Evolutionary conservation across 2,888 invertebrate species (phyloP), one percentile per base, ranked within the genome.

Genomic region (Theodoxus fluviatilis): DNA sequence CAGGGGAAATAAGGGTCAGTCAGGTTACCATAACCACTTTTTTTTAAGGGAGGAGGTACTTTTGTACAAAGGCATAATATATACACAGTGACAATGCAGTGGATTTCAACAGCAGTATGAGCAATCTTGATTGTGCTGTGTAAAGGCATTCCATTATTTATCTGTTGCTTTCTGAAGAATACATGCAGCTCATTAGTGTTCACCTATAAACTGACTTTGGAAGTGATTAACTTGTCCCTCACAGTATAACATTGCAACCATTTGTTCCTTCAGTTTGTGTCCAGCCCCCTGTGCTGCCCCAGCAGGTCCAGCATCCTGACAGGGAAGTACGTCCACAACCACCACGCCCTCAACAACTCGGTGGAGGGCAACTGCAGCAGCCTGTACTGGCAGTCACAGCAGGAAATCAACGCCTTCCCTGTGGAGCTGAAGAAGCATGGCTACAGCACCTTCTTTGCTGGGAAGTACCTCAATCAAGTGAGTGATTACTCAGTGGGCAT

Each of bases 391-490:
- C 91, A 91, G 79, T 83, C 87, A 18, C 83, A 85, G 4, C 86
- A 89, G 4, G 95, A 96, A 85, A 87, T 87, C 0, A 85, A 88
- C 0, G 91, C 93, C 0, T 92, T 95, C 80, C 93, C 93, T 0
- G 89, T 90, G 0, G 84, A 91, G 52, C 87, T 97, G 40, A 90
- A 93, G 68, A 83, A 89, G 0, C 91, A 90, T 0, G 89, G 89
- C 7, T 97, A 96, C 83, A 90, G 88, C 4, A 96, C 95, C 0
- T 95, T 96, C 85, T 97, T 94, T 85, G 95, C 94, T 77, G 96
- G 97, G 65, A 97, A 97, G 89, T 97, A 97, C 88, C 89, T 97
- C 75, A 97, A 97, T 88, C 90, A 93, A 90, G 95, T 94, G 82
- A 74, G 75, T 52, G 4, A n/a, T 40, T 35, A 7, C 22, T 3